Percentiles rank a stretch among this genome's conserved stretches.
Evolutionary conservation across 2,888 invertebrate genomes (phyloP).

Genomic region (Netelia melanura): DNA sequence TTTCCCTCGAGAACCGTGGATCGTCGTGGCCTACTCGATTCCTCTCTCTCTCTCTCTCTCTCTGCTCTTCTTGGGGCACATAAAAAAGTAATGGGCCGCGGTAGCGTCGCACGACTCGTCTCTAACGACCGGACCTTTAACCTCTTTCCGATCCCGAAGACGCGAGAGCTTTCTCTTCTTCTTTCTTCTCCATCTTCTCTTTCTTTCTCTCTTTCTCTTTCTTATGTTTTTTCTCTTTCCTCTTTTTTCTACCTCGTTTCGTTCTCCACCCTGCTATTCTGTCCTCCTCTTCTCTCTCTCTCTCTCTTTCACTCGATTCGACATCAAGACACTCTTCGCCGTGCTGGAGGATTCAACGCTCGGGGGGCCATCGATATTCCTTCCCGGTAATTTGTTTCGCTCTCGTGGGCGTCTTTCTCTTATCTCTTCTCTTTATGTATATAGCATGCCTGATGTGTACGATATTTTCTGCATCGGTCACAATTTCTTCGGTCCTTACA

Average conservation of each 20-base stretch:
- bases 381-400: conserved; percentile 63
- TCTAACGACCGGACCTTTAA: conserved; percentile 70
- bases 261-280: conserved; percentile 32
- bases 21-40: conserved; percentile 68
- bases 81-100: conserved; percentile 70
- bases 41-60: conserved; percentile 19
- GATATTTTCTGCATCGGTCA: not conserved
- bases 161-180: conserved; percentile 33
- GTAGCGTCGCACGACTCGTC: conserved; percentile 70
- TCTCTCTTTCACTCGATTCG: conserved; percentile 59
- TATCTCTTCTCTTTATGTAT: conserved; percentile 23
- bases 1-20: conserved; percentile 63
- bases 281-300: conserved; percentile 6
- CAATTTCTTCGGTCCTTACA: not conserved
- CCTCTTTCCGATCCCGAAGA: conserved; percentile 69
- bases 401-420: conserved; percentile 43
- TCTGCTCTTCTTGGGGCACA: conserved; percentile 58
- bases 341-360: conserved; percentile 50
- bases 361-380: conserved; percentile 63
- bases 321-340: conserved; percentile 55
- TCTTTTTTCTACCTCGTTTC: not conserved
- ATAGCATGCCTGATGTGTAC: conserved; percentile 7
- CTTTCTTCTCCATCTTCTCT: not conserved
- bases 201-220: conserved; percentile 21
- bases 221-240: conserved; percentile 22